Evolutionary conservation across 1,140 invertebrate species (phyloP), one percentile per base, ranked within the genome.

Genomic region (Oscheius sp.): DNA sequence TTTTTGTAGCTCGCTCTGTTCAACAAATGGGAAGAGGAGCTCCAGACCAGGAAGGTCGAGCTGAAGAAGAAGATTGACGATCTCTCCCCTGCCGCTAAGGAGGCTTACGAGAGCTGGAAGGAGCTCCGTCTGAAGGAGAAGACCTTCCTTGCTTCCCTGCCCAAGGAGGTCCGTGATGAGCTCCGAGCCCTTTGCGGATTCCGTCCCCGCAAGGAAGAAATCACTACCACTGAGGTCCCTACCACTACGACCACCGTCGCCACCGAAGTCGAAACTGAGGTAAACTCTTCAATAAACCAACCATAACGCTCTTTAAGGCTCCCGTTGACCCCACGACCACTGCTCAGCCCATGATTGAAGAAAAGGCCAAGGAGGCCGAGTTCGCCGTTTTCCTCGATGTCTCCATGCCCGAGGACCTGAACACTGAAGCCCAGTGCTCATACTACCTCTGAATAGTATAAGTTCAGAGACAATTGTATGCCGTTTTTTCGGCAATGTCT

Each of bases 71-170:
- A 62, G 45, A 75, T 80, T 34, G 73, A 70, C 23, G 35, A 46
- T 18, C 74, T 80, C 13, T 77, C 79, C 4, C 71, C 80, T 3
- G 80, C 80, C 31, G 75, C 75, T 23, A 69, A 78, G 59, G 62
- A 79, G 28, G 80, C 83, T 29, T 84, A 82, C 49, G 74, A 82
- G 28, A 73, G 82, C 61, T 82, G 80, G 80, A 79, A 75, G 23
- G 65, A 70, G 7, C 68, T 82, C 61, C 65, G 80, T 34, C 74
- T 82, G 58, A 45, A 82, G 69, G 82, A 84, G 23, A 74, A 77
- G 46, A 45, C 66, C 15, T 82, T 79, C 75, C 70, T 82, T 4
- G 75, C 82, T 23, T 59, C 55, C 26, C 70, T 82, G 3, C 63
- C 80, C n/a, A 74, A 72, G 34, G 82, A 82, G 66, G 73, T 82